phyloP scores from a whole-genome alignment of 2,113 vertebrate species.

The Odobenus rosmarus region DNA sequence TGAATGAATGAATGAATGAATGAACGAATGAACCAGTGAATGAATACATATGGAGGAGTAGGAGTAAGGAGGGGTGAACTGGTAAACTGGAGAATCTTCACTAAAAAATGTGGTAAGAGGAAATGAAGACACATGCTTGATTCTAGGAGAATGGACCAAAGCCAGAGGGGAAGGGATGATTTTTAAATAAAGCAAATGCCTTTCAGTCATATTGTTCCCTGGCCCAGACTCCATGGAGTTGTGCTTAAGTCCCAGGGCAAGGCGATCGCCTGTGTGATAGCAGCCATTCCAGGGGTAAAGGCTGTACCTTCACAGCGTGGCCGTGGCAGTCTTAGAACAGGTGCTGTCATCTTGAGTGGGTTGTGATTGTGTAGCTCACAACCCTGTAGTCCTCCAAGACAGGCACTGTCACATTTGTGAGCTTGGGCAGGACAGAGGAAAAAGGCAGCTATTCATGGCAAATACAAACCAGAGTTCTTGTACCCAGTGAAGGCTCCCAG shows the following conservation, averaged over 20 bases:
- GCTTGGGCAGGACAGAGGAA: not conserved
- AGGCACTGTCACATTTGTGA: not conserved
- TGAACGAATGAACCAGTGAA: not conserved
- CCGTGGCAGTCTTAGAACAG: not conserved
- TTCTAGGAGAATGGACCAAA: not conserved
- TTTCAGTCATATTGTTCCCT: not conserved
- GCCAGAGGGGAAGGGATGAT: not conserved
- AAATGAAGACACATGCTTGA: not conserved
- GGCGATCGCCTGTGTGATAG: not conserved
- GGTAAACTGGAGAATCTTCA: not conserved
- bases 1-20: not conserved
- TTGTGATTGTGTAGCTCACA: not conserved
- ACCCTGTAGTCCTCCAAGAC: not conserved
- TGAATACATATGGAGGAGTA: not conserved
- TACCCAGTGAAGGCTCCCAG: not conserved
- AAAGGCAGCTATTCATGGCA: not conserved
- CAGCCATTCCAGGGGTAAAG: not conserved
- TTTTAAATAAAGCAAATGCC: not conserved
- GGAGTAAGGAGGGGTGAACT: not conserved
- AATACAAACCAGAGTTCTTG: not conserved
- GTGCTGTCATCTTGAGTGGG: not conserved
- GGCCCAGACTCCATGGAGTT: not conserved
- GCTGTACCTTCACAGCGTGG: not conserved
- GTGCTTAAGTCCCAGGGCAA: not conserved
- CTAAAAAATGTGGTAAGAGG: constrained; percentile 13